A percentile compares a stretch with the other conserved stretches of the same genome.
Evolutionary conservation across 2,113 vertebrate species (phyloP).

Genomic region (Daboia siamensis): DNA sequence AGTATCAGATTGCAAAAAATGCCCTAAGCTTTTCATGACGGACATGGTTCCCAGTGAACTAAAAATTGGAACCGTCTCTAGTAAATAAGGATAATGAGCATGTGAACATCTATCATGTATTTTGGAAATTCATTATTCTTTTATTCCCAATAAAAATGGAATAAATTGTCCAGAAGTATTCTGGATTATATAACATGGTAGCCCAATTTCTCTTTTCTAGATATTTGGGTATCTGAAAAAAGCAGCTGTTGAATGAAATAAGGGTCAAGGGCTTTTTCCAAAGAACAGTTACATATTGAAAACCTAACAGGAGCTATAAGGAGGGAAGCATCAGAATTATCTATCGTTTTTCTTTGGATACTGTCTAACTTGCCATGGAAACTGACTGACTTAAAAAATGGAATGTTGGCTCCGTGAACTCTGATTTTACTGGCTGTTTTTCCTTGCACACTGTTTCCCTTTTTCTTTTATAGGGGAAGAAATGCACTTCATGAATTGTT

Average conservation of each 20-base stretch:
- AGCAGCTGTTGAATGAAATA: constrained; percentile 77
- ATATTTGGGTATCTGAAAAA: constrained; percentile 76
- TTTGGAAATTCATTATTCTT: constrained; percentile 5
- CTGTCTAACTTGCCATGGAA: constrained; percentile 24
- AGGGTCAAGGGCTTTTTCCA: constrained; percentile 72
- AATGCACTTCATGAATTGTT: background rate
- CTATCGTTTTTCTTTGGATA: background rate
- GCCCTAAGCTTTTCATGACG: background rate
- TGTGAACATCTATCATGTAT: background rate
- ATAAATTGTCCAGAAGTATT: constrained; percentile 30
- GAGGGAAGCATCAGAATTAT: constrained; percentile 9
- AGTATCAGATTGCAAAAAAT: background rate
- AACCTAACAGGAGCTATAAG: constrained; percentile 66
- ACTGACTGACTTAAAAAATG: constrained; percentile 33
- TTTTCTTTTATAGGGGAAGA: background rate
- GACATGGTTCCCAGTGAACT: background rate
- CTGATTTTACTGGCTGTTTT: constrained; percentile 14
- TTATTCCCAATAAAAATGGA: background rate
- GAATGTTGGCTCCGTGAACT: constrained; percentile 11
- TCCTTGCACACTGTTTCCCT: background rate
- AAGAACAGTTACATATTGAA: constrained; percentile 68
- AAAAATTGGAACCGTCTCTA: background rate
- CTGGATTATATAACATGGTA: constrained; percentile 3
- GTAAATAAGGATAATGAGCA: background rate
- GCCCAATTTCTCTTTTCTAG: constrained; percentile 67